Conservation (phyloP, 2,113 vertebrate genomes). For the Megaceryle maxima region DNA sequence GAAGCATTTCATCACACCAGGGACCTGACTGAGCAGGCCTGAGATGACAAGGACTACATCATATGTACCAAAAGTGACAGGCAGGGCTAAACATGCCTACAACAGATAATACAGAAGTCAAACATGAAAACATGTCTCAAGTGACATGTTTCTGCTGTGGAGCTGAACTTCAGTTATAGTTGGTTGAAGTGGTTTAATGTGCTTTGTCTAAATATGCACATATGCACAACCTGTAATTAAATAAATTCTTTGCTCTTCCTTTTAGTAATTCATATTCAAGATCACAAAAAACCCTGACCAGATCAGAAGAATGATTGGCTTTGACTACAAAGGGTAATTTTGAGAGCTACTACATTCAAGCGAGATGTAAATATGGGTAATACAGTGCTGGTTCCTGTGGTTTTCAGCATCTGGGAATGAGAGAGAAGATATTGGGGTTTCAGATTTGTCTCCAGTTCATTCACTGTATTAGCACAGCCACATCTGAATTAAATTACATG, state of each 20-base stretch:
- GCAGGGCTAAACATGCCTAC: background rate
- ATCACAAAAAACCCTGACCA: background rate
- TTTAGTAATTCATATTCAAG: background rate
- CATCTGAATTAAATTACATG: slow-evolving; percentile 21
- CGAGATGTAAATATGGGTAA: background rate
- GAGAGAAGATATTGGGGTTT: background rate
- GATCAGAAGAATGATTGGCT: slow-evolving; percentile 15
- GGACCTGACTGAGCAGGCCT: background rate
- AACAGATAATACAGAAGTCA: background rate
- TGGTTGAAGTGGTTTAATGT: background rate
- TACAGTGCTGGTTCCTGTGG: background rate
- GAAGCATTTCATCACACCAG: background rate
- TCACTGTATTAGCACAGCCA: background rate
- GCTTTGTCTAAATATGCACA: background rate
- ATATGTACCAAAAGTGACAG: background rate
- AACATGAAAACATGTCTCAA: background rate
- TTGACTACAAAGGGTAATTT: slow-evolving; percentile 29
- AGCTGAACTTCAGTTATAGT: background rate
- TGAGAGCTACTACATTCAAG: background rate
- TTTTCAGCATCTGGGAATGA: slow-evolving; percentile 36
- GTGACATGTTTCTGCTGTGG: background rate
- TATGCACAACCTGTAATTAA: background rate
- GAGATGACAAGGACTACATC: background rate
- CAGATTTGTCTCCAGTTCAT: background rate
- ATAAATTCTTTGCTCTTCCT: background rate